Evolutionary conservation across 2,888 invertebrate species (phyloP), one percentile per base, ranked within the genome.

Genomic region (Tetanocera ferruginea): DNA sequence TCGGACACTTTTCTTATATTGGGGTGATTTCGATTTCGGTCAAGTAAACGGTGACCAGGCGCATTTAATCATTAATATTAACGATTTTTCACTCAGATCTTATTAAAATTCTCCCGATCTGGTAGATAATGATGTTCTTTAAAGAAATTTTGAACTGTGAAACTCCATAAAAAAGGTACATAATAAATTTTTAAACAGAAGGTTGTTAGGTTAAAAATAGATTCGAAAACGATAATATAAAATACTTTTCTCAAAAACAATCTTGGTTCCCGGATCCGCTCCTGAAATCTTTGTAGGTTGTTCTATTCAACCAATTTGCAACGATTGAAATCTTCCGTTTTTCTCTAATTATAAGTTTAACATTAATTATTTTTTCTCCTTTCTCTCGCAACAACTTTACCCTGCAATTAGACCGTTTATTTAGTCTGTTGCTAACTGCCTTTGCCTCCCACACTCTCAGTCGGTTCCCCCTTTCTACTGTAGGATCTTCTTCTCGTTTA

Each of bases 341-440:
- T 69, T 51, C 69, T 69, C 49, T 69, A 69, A 69, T 69, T 69
- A 69, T 28, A 69, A 69, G 23, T 69, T 69, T 23, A 69, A 69
- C 49, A 51, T 69, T 69, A 23, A 51, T 51, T 51, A n/a, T 69
- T 69, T n/a, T 25, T n/a, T 28, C n/a, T n/a, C 4, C 57, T 57
- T 19, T 57, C 57, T 25, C 19, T 14, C 14, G 60, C 60, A 19
- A 64, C 64, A 31, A n/a, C 64, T 28, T 25, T 5, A 14, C 0
- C 8, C 64, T 31, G 43, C 55, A 34, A 19, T 34, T 66, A 19
- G 64, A 34, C 19, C 9, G 6, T 64, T 28, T 52, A 9, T 67
- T 34, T 43, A 5, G 14, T 19, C 49, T 49, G 69, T 69, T 69
- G 69, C 69, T 51, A 69, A 69, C 69, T 51, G 69, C 28, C 49